Evolutionary conservation across 2,113 vertebrate species (phyloP).

Genomic region (Regulus satrapa): DNA sequence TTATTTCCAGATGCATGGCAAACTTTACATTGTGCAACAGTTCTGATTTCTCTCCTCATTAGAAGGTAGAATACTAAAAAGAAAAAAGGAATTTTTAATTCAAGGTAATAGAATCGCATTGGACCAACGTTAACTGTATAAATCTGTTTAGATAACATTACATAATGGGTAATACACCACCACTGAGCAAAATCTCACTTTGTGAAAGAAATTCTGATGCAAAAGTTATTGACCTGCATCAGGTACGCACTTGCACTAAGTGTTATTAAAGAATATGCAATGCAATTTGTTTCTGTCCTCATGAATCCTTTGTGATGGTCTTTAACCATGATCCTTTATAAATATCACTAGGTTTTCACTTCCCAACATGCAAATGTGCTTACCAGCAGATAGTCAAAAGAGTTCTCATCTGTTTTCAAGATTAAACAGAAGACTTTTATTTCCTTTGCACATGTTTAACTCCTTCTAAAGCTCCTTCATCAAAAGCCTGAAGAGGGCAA

Average conservation of each 20-base stretch:
- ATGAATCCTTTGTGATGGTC: background rate
- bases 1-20: background rate
- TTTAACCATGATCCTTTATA: background rate
- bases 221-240: background rate
- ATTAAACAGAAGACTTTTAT: background rate
- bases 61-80: background rate
- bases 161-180: background rate
- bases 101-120: background rate
- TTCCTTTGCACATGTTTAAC: rapidly evolving
- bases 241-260: background rate
- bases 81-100: background rate
- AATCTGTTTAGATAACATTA: background rate
- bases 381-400: background rate
- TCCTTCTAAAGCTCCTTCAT: background rate
- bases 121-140: background rate
- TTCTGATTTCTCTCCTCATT: background rate
- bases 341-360: background rate
- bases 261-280: background rate
- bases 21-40: background rate
- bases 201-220: background rate
- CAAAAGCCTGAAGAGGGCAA: background rate
- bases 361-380: background rate
- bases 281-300: background rate
- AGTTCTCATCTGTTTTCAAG: background rate
- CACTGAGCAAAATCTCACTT: background rate